phyloP scores from a whole-genome alignment of 2,888 invertebrate species.

The Blastobasis adustella region DNA sequence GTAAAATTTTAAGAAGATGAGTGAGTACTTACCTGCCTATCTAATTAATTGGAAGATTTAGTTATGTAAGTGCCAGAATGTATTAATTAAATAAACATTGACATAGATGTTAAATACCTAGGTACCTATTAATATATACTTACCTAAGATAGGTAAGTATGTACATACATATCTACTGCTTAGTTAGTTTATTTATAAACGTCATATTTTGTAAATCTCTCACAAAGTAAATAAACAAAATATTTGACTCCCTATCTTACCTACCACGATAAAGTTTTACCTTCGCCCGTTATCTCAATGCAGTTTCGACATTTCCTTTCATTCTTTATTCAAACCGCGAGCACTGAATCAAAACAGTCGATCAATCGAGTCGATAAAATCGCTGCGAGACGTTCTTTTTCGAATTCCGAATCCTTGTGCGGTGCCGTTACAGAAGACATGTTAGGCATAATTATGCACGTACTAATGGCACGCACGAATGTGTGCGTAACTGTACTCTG shows the following conservation, averaged over 20 bases:
- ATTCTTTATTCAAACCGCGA: constrained; percentile 16
- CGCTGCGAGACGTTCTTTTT: constrained; percentile 40
- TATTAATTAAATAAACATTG: no score
- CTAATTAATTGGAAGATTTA: no score
- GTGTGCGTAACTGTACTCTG: constrained; percentile 62
- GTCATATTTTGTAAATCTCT: no score
- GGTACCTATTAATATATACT: background rate
- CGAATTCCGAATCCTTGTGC: constrained; percentile 38
- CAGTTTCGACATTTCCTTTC: constrained; percentile 26
- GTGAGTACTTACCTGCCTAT: no score
- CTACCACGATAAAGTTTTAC: background rate
- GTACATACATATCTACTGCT: constrained; percentile 6
- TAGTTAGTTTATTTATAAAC: no score
- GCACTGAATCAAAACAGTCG: constrained; percentile 3
- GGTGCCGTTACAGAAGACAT: constrained; percentile 61
- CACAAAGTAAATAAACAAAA: no score
- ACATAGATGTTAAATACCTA: no score
- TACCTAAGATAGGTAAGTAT: background rate
- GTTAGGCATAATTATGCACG: constrained; percentile 69
- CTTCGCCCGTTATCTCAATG: constrained; percentile 20
- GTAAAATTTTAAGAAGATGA: no score
- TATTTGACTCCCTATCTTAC: no score
- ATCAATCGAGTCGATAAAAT: constrained; percentile 19
- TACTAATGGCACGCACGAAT: constrained; percentile 60
- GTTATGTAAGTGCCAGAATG: no score